phyloP scores from a whole-genome alignment of 2,797 vertebrate species.

The Podarcis siculus region DNA sequence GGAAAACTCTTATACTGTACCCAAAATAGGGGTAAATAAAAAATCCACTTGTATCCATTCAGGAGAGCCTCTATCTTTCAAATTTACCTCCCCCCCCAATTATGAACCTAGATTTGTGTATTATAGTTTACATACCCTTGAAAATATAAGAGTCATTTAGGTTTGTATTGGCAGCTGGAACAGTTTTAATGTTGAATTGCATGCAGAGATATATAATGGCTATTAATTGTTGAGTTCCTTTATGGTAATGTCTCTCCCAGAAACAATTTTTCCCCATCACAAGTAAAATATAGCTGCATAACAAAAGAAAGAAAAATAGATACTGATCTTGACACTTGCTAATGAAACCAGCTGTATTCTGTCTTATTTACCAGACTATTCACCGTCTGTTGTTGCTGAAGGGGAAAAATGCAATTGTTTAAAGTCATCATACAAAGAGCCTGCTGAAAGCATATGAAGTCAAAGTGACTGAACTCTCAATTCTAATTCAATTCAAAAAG shows the following conservation, averaged over 20 bases:
- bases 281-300: slow-evolving; percentile 27
- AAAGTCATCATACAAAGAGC: slow-evolving; percentile 24
- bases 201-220: not conserved
- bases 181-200: not conserved
- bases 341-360: slow-evolving; percentile 15
- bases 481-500: slow-evolving; percentile 21
- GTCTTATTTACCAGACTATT: slow-evolving; percentile 38
- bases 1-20: no score
- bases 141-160: not conserved
- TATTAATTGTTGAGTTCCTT: slow-evolving; percentile 4
- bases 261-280: slow-evolving; percentile 7
- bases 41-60: no score
- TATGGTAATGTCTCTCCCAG: not conserved
- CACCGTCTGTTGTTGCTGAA: not conserved
- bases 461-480: not conserved
- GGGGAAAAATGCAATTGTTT: slow-evolving; percentile 8
- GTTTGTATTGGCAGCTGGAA: not conserved
- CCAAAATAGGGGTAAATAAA: no score
- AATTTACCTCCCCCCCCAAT: not conserved
- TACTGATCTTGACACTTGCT: not conserved
- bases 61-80: not conserved
- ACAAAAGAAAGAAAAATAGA: slow-evolving; percentile 12
- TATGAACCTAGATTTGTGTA: not conserved
- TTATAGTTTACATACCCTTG: not conserved
- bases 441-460: not conserved